phyloP scores from a whole-genome alignment of 2,888 invertebrate species.

The Drosophila demipolita region DNA sequence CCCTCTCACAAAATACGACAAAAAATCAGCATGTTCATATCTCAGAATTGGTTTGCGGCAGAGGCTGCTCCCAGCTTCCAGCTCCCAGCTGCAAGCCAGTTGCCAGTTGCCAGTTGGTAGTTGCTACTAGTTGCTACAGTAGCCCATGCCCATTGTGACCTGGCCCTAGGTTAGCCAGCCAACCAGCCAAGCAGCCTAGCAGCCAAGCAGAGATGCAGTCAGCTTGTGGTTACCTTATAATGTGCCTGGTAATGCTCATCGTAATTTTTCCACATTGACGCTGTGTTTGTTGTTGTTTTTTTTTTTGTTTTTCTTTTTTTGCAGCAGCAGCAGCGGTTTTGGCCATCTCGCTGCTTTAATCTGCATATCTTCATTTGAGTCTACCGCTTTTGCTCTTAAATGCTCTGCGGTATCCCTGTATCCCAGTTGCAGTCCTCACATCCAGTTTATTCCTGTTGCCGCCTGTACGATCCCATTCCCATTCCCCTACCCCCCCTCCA shows the following conservation, averaged over 20 bases:
- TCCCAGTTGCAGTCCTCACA: constrained; percentile 22
- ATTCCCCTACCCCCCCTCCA: background rate
- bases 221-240: constrained; percentile 75
- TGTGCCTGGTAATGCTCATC: constrained; percentile 84
- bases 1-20: constrained; percentile 43
- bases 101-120: constrained; percentile 5
- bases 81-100: constrained; percentile 1
- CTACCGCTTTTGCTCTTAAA: constrained; percentile 66
- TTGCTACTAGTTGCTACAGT: constrained; percentile 15
- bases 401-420: constrained; percentile 56
- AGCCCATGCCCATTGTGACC: constrained; percentile 44
- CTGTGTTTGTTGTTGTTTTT: constrained; percentile 45
- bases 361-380: constrained; percentile 84
- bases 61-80: constrained; percentile 5
- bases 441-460: constrained; percentile 23
- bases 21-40: constrained; percentile 71
- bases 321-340: constrained; percentile 39
- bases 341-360: constrained; percentile 79
- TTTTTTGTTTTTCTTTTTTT: constrained; percentile 21
- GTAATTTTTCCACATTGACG: constrained; percentile 83
- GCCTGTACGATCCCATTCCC: background rate
- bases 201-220: constrained; percentile 2
- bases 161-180: constrained; percentile 7
- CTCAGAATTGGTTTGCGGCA: constrained; percentile 76
- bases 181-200: constrained; percentile 5